A percentile compares a stretch with the other conserved stretches of the same genome.
These are phyloP conservation scores for Pseudomugil tenellus DNA, from an alignment of 2,797 vertebrate species.

Conservation along the genomic window DNA sequence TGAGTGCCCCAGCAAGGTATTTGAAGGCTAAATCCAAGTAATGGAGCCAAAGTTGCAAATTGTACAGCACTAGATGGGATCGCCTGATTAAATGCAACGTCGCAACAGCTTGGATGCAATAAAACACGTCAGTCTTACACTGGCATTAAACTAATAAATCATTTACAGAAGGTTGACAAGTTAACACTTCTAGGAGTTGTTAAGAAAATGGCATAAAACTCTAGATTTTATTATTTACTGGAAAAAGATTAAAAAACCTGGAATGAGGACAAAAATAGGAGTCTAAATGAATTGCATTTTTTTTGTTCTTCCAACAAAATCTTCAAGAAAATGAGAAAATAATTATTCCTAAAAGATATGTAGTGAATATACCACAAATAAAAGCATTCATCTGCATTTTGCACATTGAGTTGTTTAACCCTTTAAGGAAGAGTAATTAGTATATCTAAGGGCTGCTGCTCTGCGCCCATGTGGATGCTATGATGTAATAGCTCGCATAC, in stretches of 20 bases:
- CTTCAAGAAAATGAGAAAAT: too few relatives aligned
- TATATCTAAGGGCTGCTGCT: slow-evolving; percentile 11
- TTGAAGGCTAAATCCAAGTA: neutral
- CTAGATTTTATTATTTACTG: neutral
- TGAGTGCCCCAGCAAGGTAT: slow-evolving; percentile 5
- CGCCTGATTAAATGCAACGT: slow-evolving; percentile 9
- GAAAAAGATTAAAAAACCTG: neutral
- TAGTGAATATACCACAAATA: neutral
- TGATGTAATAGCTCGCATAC: slow-evolving; percentile 41
- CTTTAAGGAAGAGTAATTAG: neutral
- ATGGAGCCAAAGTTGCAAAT: slow-evolving; percentile 6
- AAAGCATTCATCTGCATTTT: neutral
- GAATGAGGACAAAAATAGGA: neutral
- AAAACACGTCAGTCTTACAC: too few relatives aligned
- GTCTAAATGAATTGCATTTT: too few relatives aligned
- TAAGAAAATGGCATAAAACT: too few relatives aligned
- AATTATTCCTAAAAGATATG: neutral
- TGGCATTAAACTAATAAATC: neutral
- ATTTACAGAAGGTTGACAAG: neutral
- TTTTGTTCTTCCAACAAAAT: too few relatives aligned
- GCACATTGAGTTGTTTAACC: too few relatives aligned
- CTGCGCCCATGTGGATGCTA: slow-evolving; percentile 15
- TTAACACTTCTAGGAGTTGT: neutral
- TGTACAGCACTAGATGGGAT: neutral
- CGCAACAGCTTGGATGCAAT: too few relatives aligned